Percentiles rank a stretch among this genome's conserved stretches.
Conservation (phyloP, 2,797 vertebrate species). For the Xenops minutus region DNA sequence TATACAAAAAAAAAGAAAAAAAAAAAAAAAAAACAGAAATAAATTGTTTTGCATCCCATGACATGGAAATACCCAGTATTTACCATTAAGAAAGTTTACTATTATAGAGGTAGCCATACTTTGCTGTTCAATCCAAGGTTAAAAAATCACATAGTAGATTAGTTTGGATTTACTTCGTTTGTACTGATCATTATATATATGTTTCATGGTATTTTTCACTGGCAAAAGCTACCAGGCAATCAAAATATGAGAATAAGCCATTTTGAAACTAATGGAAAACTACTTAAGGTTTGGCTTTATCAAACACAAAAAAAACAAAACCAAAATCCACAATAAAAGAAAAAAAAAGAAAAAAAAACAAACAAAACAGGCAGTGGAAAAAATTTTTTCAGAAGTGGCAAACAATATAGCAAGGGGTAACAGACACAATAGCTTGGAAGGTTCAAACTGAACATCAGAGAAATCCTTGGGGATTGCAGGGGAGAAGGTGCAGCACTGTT, state of each 20-base stretch:
- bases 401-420: background rate
- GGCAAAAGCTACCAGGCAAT: background rate
- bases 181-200: background rate
- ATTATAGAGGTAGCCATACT: background rate
- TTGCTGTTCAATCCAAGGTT: background rate
- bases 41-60: rapidly evolving
- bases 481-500: background rate
- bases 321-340: background rate
- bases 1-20: background rate
- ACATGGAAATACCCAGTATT: background rate
- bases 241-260: background rate
- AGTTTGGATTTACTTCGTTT: background rate
- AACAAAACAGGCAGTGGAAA: background rate
- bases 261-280: background rate
- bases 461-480: rapidly evolving
- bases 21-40: background rate
- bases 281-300: background rate
- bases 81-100: background rate
- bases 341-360: rapidly evolving
- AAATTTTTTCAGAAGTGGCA: background rate
- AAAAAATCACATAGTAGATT: background rate
- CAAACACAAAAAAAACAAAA: background rate
- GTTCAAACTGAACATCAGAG: background rate
- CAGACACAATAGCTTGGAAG: background rate
- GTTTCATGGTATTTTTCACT: background rate